Base-by-base conservation (phyloP, 2,113 vertebrate species). In the Cisticola juncidis region DNA sequence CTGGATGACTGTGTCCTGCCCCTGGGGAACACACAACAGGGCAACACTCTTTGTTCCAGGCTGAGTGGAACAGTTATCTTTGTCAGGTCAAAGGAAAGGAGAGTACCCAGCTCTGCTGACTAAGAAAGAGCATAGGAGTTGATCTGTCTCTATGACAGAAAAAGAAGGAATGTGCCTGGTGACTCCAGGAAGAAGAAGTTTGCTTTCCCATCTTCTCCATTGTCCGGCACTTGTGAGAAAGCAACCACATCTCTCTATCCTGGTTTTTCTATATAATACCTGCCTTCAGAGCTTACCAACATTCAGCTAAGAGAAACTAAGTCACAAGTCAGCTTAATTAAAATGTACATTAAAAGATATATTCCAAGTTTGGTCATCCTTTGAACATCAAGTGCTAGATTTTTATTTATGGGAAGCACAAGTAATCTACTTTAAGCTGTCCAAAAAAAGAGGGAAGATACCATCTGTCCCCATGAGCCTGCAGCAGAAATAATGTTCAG, bases 371-470 rank as follows among this genome's bases (percentile, higher is more conserved):
- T 94, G 90, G 47, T 85, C 26, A 91, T 90, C 21, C 31, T 88
- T 80, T 90, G 47, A 83, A 91, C 66, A 71, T 70, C 31, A 47
- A 57, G 58, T 86, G 38, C 20, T 90, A 26, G 2, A 19, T 66
- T 51, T 85, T 69, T 81, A 60, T 92, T 92, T 95, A 90, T 92
- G 69, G 81, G 77, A 68, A 81, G 36, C 22, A 45, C 38, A 88
- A 80, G 64, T 6, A 4, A 70, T 92, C 88, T 81, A 92, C 83
- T 93, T 80, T 73, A 92, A 86, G 47, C 71, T 77, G 54, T 93
- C 88, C 81, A 77, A 81, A 95, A 87, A 94, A 90, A 60, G 90
- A 94, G 44, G 86, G 60, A 94, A 92, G 68, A 83, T 83, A 60
- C 93, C 78, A 88, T 96, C 90, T 96, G 90, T 93, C 79, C 40